These are phyloP conservation scores for Disparrhopalites patrizii DNA, from an alignment of 2,888 invertebrate genomes.

Conservation along the genomic window DNA sequence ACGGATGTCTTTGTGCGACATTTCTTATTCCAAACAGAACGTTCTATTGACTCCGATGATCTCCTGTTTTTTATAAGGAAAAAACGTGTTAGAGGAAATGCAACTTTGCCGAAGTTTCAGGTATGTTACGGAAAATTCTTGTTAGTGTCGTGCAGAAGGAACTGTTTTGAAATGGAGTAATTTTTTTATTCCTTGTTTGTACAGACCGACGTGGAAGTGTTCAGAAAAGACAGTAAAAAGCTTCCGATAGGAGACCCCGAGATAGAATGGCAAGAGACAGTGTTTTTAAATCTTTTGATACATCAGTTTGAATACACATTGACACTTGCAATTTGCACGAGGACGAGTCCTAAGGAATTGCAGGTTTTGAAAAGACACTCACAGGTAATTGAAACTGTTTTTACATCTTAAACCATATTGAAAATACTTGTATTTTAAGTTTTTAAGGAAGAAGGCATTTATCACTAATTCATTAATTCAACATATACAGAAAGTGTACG, in stretches of 20 bases:
- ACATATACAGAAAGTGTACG: conserved; percentile 82
- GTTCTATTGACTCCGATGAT: conserved; percentile 87
- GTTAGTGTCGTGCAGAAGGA: background rate
- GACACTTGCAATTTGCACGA: conserved; percentile 94
- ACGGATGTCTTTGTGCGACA: conserved; percentile 90
- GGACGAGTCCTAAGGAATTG: conserved; percentile 94
- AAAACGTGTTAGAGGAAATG: conserved; percentile 72
- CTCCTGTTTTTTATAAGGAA: conserved; percentile 92
- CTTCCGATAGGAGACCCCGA: conserved; percentile 93
- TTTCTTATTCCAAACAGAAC: conserved; percentile 61
- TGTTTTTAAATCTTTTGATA: conserved; percentile 62
- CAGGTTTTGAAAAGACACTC: conserved; percentile 90
- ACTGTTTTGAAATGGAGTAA: background rate
- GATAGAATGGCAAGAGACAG: conserved; percentile 93
- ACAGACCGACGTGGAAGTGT: conserved; percentile 93
- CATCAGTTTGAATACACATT: conserved; percentile 98
- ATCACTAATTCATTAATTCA: too few relatives aligned
- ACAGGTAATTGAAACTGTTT: conserved; percentile 68
- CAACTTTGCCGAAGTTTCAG: conserved; percentile 82
- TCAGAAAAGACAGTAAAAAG: conserved; percentile 93
- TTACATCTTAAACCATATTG: too few relatives aligned
- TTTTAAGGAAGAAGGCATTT: too few relatives aligned
- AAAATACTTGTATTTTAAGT: too few relatives aligned
- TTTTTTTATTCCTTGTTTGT: background rate
- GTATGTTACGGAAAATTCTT: conserved; percentile 54